Evolutionary conservation across 2,797 vertebrate genomes (phyloP).

Genomic region (Staurois parvus): DNA sequence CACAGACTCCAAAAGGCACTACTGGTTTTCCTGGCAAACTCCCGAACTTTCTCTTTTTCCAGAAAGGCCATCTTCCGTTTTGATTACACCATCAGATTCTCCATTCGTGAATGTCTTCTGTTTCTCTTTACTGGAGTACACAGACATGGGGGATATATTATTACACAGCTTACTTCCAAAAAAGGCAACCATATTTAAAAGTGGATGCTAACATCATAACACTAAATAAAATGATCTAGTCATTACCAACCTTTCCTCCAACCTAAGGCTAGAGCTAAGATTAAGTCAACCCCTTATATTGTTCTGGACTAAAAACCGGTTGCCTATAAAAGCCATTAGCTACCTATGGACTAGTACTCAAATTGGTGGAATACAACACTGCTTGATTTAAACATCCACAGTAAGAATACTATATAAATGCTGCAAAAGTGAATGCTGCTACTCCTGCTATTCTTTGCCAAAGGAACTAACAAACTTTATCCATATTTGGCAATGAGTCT

Average conservation of each 20-base stretch:
- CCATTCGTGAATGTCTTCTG: conserved; percentile 47
- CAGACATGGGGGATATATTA: conserved; percentile 54
- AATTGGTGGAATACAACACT: neutral
- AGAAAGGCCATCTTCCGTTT: conserved; percentile 43
- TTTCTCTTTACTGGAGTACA: conserved; percentile 52
- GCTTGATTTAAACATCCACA: neutral
- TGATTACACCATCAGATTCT: conserved; percentile 45
- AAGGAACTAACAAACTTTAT: neutral
- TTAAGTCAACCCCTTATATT: neutral
- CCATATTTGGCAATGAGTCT: neutral
- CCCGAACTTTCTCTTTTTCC: conserved; percentile 23
- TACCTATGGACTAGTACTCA: neutral
- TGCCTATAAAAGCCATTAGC: neutral
- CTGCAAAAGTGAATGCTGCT: neutral
- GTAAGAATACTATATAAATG: too few relatives aligned
- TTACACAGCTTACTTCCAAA: conserved; percentile 48
- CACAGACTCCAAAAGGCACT: conserved; percentile 7
- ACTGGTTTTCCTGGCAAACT: conserved; percentile 29
- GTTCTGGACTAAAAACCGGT: conserved; percentile 9
- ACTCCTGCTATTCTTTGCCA: neutral
- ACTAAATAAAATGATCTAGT: conserved; percentile 35
- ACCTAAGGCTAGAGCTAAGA: conserved; percentile 13
- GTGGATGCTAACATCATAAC: conserved; percentile 37
- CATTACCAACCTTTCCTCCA: neutral
- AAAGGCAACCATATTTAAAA: conserved; percentile 42